Evolutionary conservation across 2,113 vertebrate genomes (phyloP), one percentile per base, ranked within the genome.

Genomic region (Tichodroma muraria): DNA sequence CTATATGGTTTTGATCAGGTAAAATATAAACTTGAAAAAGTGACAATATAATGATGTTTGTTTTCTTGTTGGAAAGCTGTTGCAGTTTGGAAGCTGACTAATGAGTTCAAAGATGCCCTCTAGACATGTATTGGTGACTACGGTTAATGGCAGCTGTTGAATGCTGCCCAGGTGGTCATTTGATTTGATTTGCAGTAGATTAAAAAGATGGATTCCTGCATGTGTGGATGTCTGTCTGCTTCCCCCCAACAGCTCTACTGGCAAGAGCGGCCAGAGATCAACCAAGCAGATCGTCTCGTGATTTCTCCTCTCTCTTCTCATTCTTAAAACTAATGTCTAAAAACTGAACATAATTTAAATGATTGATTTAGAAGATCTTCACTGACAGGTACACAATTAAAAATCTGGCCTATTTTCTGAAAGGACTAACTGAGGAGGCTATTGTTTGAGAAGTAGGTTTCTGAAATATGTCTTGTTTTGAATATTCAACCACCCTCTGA

Each of bases 261-360:
- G 10, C 35, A 52, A 60, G 21, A 70, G 44, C 4, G 13, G 31
- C 19, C 57, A 38, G 30, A 81, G 15, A 7, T 59, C 9, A 66
- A 14, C 9, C 9, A 60, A 61, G 7, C 6, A 63, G 50, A 31
- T 69, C 5, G 24, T 45, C 30, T 66, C 0, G 0, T 75, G 15
- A 10, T n/a, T 44, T 45, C 18, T 79, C 5, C 19, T 89, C 22
- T 89, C 45, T 63, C 40, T 60, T 80, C 11, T 53, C 3, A 6
- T 30, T 75, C 11, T 44, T 76, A 68, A 35, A 90, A 63, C 38
- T 30, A 33, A 40, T 40, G 15, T 22, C 53, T 70, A 21, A 70
- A 83, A 84, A 21, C 4, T 10, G 69, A 81, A 13, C 8, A 5
- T 23, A 31, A 54, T n/a, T 71, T 63, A 54, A 75, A 38, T 65